These are phyloP conservation scores for Lasioglossum calceatum DNA, from an alignment of 2,888 invertebrate species.

Conservation along the genomic window DNA sequence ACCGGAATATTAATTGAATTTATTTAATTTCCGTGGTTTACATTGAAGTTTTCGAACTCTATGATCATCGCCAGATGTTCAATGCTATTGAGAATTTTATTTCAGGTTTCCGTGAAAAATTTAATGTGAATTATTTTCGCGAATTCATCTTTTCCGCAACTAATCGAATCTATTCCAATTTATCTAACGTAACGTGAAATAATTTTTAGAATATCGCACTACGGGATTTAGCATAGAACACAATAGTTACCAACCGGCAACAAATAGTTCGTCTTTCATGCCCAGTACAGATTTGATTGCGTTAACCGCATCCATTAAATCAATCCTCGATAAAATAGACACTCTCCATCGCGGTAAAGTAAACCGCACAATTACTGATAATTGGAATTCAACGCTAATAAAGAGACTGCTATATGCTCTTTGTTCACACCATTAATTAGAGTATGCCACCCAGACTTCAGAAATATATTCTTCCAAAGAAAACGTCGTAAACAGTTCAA, in stretches of 20 bases:
- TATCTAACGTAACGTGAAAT: background rate
- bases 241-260: background rate
- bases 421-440: background rate
- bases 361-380: conserved; percentile 2
- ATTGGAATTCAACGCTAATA: background rate
- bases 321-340: background rate
- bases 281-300: background rate
- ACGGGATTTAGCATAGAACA: background rate
- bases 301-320: background rate
- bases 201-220: background rate
- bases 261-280: background rate
- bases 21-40: background rate
- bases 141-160: no score
- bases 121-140: no score
- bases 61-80: background rate
- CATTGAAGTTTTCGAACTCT: background rate
- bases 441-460: background rate
- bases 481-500: background rate
- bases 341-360: background rate
- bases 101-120: no score
- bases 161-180: no score
- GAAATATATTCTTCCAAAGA: background rate
- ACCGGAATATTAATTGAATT: background rate
- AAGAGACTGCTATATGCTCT: background rate
- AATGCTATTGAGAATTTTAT: background rate